Conservation (phyloP, 2,888 invertebrate genomes). For the Andrena bicolor region DNA sequence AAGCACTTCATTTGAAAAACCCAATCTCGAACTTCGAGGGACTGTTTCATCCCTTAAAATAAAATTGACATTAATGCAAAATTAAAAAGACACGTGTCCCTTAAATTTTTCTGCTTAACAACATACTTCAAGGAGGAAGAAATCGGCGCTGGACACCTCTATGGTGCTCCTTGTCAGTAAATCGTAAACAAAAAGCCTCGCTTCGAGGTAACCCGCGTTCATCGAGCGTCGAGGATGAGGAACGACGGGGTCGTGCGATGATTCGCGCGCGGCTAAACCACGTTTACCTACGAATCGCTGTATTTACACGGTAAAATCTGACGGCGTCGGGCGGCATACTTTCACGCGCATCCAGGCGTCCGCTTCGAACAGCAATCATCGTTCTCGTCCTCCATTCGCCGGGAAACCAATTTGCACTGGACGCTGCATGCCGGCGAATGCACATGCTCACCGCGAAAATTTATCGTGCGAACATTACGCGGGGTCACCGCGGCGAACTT, state of each 20-base stretch:
- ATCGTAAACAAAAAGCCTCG: neutral
- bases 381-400: conserved; percentile 18
- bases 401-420: conserved; percentile 25
- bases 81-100: too few species aligned
- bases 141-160: too few species aligned
- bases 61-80: too few species aligned
- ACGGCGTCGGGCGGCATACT: neutral
- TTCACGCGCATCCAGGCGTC: conserved; percentile 2
- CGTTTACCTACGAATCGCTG: conserved; percentile 24
- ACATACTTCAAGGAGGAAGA: too few species aligned
- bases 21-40: too few species aligned
- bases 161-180: too few species aligned
- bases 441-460: conserved; percentile 24
- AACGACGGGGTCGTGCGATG: conserved; percentile 2
- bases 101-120: too few species aligned
- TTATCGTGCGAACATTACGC: conserved; percentile 50
- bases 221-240: neutral
- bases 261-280: conserved; percentile 2
- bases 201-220: neutral
- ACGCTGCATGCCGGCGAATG: conserved; percentile 4
- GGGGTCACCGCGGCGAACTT: conserved; percentile 43
- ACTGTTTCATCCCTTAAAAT: too few species aligned
- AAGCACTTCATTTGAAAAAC: too few species aligned
- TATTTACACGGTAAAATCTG: conserved; percentile 23
- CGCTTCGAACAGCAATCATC: conserved; percentile 27